phyloP scores from a whole-genome alignment of 2,797 vertebrate genomes.

The Cuculus canorus region DNA sequence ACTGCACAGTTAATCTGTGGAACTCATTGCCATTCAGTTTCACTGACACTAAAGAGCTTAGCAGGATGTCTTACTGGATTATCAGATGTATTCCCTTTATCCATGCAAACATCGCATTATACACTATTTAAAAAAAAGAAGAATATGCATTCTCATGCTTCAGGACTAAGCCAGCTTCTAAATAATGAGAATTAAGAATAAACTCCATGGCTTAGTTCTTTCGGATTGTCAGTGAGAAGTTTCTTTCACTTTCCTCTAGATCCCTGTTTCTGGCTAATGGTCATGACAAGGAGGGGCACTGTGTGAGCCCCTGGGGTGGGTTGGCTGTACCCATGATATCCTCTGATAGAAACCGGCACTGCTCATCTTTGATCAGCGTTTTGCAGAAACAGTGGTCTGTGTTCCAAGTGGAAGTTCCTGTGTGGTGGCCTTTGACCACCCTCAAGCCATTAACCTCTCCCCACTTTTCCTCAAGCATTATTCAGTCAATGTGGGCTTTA shows the following conservation, averaged over 20 bases:
- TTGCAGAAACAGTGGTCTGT: not conserved
- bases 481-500: not conserved
- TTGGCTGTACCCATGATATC: not conserved
- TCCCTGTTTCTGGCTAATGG: not conserved
- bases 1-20: slow-evolving; percentile 5
- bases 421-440: not conserved
- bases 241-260: not conserved
- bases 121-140: not conserved
- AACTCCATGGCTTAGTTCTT: not conserved
- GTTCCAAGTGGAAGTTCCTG: not conserved
- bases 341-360: not conserved
- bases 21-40: slow-evolving; percentile 25
- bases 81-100: slow-evolving; percentile 18
- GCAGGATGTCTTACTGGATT: slow-evolving; percentile 37
- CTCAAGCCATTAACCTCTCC: not conserved
- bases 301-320: not conserved
- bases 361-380: not conserved
- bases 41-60: slow-evolving; percentile 49
- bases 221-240: not conserved
- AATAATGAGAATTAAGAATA: not conserved
- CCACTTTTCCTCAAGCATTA: not conserved
- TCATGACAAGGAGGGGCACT: not conserved
- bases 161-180: slow-evolving; percentile 2
- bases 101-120: not conserved
- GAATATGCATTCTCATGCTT: not conserved